Evolutionary conservation across 2,113 vertebrate genomes (phyloP), one percentile per base, ranked within the genome.

Genomic region (Neomonachus schauinslandi): DNA sequence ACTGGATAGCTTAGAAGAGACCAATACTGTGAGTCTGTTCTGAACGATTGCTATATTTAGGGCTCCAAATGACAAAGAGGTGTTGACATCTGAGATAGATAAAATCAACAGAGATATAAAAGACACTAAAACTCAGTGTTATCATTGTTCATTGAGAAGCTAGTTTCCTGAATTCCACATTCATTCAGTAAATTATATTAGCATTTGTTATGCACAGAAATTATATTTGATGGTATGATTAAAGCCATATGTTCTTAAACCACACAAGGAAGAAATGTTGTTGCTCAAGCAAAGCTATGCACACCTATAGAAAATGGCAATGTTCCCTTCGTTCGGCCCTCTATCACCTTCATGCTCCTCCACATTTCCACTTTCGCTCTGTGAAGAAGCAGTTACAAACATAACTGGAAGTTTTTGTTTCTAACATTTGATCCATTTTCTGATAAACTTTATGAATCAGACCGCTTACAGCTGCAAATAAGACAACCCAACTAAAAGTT

Each of bases 11-110:
- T 95, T 49, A 91, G 79, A 33, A 61, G 93, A 89, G n/a, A 26
- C 7, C 22, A 61, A 82, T 94, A 74, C 97, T 42, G 81, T 95
- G 71, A 98, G 36, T 57, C 69, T 96, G 74, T 93, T 65, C 33
- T n/a, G 87, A 89, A 76, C 77, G 24, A 96, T 96, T 12, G 59
- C 21, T 96, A 33, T 7, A 90, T 74, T 95, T 55, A 97, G 69
- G 31, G 12, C 14, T 36, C 55, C 85, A 98, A 98, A 85, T 96
- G 2, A 53, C 90, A 97, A 42, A 93, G 59, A 97, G 63, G 77
- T 98, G 97, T 65, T 98, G 97, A 98, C 98, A 98, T 84, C 55
- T 93, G 84, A 98, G 59, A 86, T 9, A 96, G 93, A 98, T 96
- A 97, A 98, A 98, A 97, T 90, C 88, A 72, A 42, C 83, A 80